Evolutionary conservation across 2,888 invertebrate species (phyloP), one percentile per base, ranked within the genome.

Genomic region (Aphelenchoides bicaudatus): DNA sequence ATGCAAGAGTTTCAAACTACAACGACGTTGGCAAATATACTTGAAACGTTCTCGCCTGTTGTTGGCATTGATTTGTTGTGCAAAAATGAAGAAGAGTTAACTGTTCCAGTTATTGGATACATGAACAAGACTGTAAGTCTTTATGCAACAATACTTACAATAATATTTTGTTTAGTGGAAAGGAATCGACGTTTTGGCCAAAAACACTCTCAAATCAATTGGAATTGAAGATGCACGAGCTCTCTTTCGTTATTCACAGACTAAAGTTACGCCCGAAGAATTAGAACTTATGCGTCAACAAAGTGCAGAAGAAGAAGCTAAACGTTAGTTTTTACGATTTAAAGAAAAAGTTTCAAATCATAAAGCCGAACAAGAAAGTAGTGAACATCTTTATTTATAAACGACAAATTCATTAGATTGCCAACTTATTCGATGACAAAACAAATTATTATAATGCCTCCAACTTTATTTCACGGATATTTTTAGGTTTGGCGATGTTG

Each of bases 111-210:
- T 28, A 54, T 66, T 16, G 52, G 62, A 3, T 72, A 66, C 52
- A 69, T 72, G 68, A 67, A 69, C 39, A 66, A 62, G 43, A 50
- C 62, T 47, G 72, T 70, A 10, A 10, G 34, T 28, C 2, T 47
- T 47, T 39, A 25, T 13, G 1, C 4, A 23, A 13, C 28, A 28
- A 8, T 38, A 51, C 28, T 51, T n/a, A n/a, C 8, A n/a, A 4
- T 59, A 16, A 43, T 1, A 39, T 16, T 37, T 16, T 39, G 19
- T 63, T 62, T 49, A 62, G 62, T 61, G 27, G 21, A 63, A 59
- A 53, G 52, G 62, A 5, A 19, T 19, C 10, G 6, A 23, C 10
- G 3, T 37, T 28, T 43, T 62, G 25, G 31, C 30, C 10, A 28
- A 30, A 4, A 58, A 56, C 0, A 63, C 58, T 23, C 43, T 62